A percentile compares a stretch with the other conserved stretches of the same genome.
Evolutionary conservation across 1,140 invertebrate species (phyloP).

Genomic region (Scaptomyza montana): DNA sequence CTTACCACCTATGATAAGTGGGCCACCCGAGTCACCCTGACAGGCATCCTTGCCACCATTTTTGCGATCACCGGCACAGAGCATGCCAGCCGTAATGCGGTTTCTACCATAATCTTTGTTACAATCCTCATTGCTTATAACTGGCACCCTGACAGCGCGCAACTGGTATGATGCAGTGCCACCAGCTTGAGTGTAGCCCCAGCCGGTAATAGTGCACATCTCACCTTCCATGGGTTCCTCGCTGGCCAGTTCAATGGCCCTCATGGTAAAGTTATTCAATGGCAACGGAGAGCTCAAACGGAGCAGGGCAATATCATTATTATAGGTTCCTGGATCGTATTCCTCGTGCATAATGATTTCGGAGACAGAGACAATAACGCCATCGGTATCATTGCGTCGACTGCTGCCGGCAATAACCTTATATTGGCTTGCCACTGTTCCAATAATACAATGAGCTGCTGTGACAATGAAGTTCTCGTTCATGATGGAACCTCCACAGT

Average conservation of each 20-base stretch:
- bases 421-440: constrained; percentile 57
- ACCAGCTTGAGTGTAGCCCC: constrained; percentile 69
- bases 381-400: constrained; percentile 54
- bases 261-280: constrained; percentile 73
- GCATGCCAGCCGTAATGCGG: constrained; percentile 84
- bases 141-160: constrained; percentile 65
- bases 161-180: constrained; percentile 54
- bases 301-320: constrained; percentile 80
- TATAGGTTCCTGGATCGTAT: constrained; percentile 57
- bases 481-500: constrained; percentile 86
- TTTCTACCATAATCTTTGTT: constrained; percentile 50
- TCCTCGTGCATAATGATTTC: constrained; percentile 77
- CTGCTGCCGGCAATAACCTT: constrained; percentile 70
- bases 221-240: constrained; percentile 35
- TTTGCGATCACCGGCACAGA: constrained; percentile 85
- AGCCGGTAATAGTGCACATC: constrained; percentile 80
- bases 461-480: constrained; percentile 37
- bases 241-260: constrained; percentile 41
- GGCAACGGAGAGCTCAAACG: constrained; percentile 57
- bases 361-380: constrained; percentile 63
- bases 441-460: constrained; percentile 81
- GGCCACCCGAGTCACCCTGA: constrained; percentile 84
- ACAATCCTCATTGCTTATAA: constrained; percentile 63
- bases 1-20: constrained; percentile 72
- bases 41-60: constrained; percentile 85